Evolutionary conservation across 2,888 invertebrate genomes (phyloP).

Genomic region (Agrotis segetum): DNA sequence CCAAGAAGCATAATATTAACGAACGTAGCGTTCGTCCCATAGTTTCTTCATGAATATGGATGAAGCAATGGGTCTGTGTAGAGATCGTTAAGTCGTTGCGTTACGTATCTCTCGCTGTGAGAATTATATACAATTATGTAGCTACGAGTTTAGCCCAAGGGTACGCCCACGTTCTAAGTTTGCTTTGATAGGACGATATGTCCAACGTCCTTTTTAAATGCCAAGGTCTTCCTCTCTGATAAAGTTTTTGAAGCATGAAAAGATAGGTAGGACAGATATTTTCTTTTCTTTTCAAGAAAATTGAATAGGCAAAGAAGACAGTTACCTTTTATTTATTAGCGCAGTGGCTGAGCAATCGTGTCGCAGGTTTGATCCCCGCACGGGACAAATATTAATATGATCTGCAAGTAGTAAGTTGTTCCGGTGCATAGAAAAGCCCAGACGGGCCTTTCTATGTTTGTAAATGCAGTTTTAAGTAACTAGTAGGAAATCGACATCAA

Average conservation of each 20-base stretch:
- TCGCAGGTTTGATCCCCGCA: no score
- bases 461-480: no score
- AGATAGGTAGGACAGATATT: no score
- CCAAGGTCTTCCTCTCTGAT: neutral
- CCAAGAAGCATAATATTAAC: slow-evolving; percentile 25
- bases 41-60: slow-evolving; percentile 43
- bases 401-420: no score
- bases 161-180: neutral
- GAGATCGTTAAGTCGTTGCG: slow-evolving; percentile 21
- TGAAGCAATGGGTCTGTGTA: slow-evolving; percentile 12
- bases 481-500: no score
- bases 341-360: no score
- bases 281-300: no score
- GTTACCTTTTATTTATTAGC: no score
- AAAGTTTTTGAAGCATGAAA: neutral
- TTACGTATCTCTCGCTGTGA: slow-evolving; percentile 7
- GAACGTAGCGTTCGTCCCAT: neutral
- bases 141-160: neutral
- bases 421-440: no score
- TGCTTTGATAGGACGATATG: slow-evolving; percentile 1
- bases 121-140: slow-evolving; percentile 12
- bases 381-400: no score
- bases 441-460: no score
- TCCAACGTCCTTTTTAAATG: neutral
- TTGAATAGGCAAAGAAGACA: no score